Base-by-base conservation (phyloP, 2,888 invertebrate genomes). In the Orthonevra nobilis region DNA sequence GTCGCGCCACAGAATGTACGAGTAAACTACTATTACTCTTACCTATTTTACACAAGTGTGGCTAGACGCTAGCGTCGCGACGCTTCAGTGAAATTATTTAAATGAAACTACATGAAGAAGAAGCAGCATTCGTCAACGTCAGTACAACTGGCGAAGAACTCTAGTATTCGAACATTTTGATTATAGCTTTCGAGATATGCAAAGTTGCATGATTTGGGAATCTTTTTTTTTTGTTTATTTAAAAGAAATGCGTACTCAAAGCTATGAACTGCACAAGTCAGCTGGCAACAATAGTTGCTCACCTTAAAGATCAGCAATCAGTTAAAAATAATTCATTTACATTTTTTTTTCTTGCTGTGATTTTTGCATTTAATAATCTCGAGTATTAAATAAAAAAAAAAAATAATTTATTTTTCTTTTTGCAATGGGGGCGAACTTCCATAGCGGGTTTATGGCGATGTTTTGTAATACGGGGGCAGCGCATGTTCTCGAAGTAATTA, bases 221-320 rank as follows among this genome's bases (percentile, higher is more conserved):
- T 20, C 5, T 12, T 32, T 32, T 58, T 42, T 19, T 14, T 42
- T 14, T 44, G 14, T 44, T 23, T 58, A 46, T 19, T 46, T 5
- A 15, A 26, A 38, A 20, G 34, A 34, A 19, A 20, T 10, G 19
- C 14, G 1, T n/a, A 20, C 38, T 26, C 2, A 15, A n/a, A 54
- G 3, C n/a, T 6, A 23, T 36, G 14, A 19, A 48, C 34, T 54
- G 19, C 6, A n/a, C n/a, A 32, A 61, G 42, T 46, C 20, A 15
- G 5, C 12, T 28, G 12, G 23, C 23, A 38, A 34, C 46, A 66
- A 38, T 46, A 66, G 52, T 79, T 73, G 79, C 60, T 73, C 73
- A 79, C 79, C 73, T 73, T 60, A 73, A n/a, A 73, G 73, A 68
- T 73, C 48, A n/a, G 60, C 64, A 66, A 73, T 73, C 66, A 28